Base-by-base conservation (phyloP, 2,797 vertebrate genomes). In the Aulostomus chinensis region DNA sequence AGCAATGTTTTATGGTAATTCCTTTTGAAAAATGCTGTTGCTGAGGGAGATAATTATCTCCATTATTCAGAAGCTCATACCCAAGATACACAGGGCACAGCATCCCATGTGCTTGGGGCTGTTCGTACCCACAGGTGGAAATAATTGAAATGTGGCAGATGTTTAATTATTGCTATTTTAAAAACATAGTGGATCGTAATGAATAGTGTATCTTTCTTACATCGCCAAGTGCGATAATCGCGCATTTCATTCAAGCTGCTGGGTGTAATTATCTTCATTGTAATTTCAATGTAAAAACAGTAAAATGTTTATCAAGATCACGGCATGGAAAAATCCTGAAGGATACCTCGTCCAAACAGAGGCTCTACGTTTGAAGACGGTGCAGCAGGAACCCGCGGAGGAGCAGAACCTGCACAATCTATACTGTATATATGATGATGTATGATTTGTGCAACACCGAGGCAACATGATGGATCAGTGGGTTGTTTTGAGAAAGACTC, bases 111-210 rank as follows among this genome's bases (percentile, higher is more conserved):
- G 85, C 90, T 87, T 33, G 40, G 17, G 86, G 91, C 79, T 54
- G 26, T 81, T 87, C 54, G 64, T 68, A 60, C 74, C 71, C 77
- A 84, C 86, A 87, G 89, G 83, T 84, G 80, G 73, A 86, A 87
- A 86, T 88, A 87, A 89, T 85, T 89, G 76, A 85, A 86, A 86
- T 77, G 73, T 85, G 75, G 79, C 65, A 84, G 78, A 87, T 89
- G 86, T 89, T 89, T 90, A 88, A 91, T 91, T 88, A 87, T 80
- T 84, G 66, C 79, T 69, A 84, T 88, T 90, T 87, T 78, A 85
- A 82, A 85, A 83, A 86, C 53, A 74, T 58, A 65, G 63, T 29
- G 55, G 54, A 66, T 68, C 13, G 28, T 72, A 86, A 83, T 80
- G 72, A 70, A 73, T 58, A 81, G 68, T 63, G 60, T 65, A 76